Percentiles rank a stretch among this genome's conserved stretches.
Conservation (phyloP, 2,113 vertebrate genomes). For the Tragulus kanchil region DNA sequence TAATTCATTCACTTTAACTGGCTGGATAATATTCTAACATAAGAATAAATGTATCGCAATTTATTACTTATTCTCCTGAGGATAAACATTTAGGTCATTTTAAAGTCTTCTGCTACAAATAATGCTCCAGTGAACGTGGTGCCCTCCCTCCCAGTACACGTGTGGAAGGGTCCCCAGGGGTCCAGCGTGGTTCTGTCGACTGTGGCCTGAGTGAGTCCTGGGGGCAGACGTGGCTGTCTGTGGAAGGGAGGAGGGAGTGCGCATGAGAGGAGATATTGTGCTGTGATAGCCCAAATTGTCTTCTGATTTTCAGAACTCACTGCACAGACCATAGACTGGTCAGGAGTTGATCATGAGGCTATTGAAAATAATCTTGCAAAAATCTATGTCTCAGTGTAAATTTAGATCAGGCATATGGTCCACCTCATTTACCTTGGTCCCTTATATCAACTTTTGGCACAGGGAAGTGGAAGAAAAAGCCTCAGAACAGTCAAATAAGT, state of each 20-base stretch:
- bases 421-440: not conserved
- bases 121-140: not conserved
- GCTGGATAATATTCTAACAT: not conserved
- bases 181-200: not conserved
- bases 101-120: not conserved
- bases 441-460: not conserved
- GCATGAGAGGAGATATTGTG: not conserved
- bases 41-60: not conserved
- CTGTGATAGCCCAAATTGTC: not conserved
- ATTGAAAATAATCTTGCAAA: conserved; percentile 19
- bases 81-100: not conserved
- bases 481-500: not conserved
- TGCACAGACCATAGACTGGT: no score
- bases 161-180: no score
- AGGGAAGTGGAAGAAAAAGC: not conserved
- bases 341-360: not conserved
- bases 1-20: not conserved
- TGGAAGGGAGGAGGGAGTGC: not conserved
- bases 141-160: not conserved
- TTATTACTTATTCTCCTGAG: not conserved
- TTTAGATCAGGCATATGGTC: not conserved
- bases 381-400: not conserved
- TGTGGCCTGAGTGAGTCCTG: not conserved
- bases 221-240: not conserved
- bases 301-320: not conserved